Base-by-base conservation (phyloP, 2,888 invertebrate genomes). In the Morinoia aosen region DNA sequence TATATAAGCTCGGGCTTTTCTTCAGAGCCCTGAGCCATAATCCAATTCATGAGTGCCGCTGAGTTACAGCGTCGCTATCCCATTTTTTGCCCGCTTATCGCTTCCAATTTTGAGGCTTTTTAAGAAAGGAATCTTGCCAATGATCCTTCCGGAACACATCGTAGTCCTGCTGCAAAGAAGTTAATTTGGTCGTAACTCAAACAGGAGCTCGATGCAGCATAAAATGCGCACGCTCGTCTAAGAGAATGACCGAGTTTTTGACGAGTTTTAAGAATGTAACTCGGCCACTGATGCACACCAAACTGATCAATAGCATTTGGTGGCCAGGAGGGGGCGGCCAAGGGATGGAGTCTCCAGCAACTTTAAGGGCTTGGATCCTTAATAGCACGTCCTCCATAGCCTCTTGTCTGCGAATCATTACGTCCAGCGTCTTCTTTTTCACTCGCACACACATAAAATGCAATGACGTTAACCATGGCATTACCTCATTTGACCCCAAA, bases 261-360 rank as follows among this genome's bases (percentile, higher is more conserved):
- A 57, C n/a, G 56, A 93, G 33, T 93, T 93, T 57, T 93, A 16
- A 93, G 93, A 93, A 57, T 93, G 56, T 93, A 57, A 93, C 93
- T 93, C 33, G 57, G 93, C 93, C 93, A 57, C 57, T 93, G 93
- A 56, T 93, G 93, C 93, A 93, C 93, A 93, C 93, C 93, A 93
- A 93, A 93, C 93, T 93, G 25, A 93, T 93, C 93, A 93, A 93
- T 93, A 93, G 93, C 57, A 93, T 93, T 93, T 57, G 93, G 93
- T 33, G n/a, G 93, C 16, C 48, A 14, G 57, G 93, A 33, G 93
- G 48, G 57, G 93, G 57, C 4, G n/a, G 12, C 48, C 39, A 40
- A 12, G 93, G 58, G 48, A 91, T 12, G 91, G 93, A 93, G 56
- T 57, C 57, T 93, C 93, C 33, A 57, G 93, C 93, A 93, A 57